Evolutionary conservation across 2,797 vertebrate genomes (phyloP).

Genomic region (Knipowitschia caucasica): DNA sequence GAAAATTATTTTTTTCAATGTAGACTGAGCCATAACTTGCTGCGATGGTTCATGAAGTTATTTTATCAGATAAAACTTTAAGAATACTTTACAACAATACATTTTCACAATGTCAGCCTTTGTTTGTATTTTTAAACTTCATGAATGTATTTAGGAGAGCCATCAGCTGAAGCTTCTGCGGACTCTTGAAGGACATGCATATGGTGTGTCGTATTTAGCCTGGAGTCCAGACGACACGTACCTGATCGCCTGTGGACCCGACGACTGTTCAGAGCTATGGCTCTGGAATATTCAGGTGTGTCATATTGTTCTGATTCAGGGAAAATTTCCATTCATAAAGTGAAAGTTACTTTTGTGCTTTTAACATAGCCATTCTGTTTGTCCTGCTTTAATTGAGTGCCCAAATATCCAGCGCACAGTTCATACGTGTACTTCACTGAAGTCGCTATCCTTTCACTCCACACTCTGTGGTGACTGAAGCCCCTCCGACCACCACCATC

Average conservation of each 20-base stretch:
- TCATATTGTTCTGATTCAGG: not conserved
- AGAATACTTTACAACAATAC: no score
- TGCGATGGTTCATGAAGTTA: not conserved
- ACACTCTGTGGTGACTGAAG: no score
- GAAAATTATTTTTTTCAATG: not conserved
- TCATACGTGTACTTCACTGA: no score
- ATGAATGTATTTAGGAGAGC: slow-evolving; percentile 78
- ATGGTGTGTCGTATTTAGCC: slow-evolving; percentile 95
- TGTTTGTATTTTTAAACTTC: not conserved
- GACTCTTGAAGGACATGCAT: slow-evolving; percentile 95
- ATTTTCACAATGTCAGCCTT: no score
- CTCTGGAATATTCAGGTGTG: slow-evolving; percentile 97
- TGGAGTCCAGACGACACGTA: slow-evolving; percentile 98
- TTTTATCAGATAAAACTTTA: not conserved
- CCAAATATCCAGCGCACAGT: no score
- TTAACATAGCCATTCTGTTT: not conserved
- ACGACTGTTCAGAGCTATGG: slow-evolving; percentile 99
- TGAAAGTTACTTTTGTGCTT: not conserved
- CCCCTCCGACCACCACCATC: no score
- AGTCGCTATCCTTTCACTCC: no score
- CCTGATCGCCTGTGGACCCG: slow-evolving; percentile 96
- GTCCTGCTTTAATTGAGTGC: no score
- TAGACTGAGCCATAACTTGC: not conserved
- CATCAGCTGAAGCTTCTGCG: slow-evolving; percentile 94
- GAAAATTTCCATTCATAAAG: no score